Evolutionary conservation across 2,113 vertebrate genomes (phyloP).

Genomic region (Tachycineta bicolor): DNA sequence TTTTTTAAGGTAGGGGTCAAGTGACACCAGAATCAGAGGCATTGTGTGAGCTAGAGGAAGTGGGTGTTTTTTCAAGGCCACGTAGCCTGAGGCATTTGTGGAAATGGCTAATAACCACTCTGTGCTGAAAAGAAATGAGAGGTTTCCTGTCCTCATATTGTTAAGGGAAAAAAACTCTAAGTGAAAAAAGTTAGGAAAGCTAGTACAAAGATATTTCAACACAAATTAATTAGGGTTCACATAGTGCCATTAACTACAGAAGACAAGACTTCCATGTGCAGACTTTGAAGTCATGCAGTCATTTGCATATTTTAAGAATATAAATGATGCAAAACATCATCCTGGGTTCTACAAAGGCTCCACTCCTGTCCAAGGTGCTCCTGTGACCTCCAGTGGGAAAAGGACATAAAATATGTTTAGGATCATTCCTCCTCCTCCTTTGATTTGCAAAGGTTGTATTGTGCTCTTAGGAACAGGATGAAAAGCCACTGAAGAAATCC

Average conservation of each 20-base stretch:
- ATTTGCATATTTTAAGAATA: neutral
- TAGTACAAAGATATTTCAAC: conserved; percentile 25
- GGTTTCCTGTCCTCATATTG: conserved; percentile 60
- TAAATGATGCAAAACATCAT: neutral
- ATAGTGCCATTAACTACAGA: neutral
- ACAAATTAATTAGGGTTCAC: neutral
- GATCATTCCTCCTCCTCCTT: neutral
- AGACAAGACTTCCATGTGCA: neutral
- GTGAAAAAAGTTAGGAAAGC: conserved; percentile 6
- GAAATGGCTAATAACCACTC: conserved; percentile 65
- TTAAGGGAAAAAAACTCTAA: neutral
- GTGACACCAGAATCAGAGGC: conserved; percentile 2
- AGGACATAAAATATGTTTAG: neutral
- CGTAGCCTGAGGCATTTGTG: conserved; percentile 44
- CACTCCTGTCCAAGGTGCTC: neutral
- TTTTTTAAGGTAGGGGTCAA: conserved; percentile 54
- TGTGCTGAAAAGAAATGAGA: conserved; percentile 56
- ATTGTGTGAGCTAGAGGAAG: conserved; percentile 61
- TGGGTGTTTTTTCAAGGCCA: conserved; percentile 50
- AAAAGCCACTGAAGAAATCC: neutral
- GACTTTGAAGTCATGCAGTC: neutral
- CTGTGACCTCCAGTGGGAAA: neutral
- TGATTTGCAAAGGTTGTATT: neutral
- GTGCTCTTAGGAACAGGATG: neutral
- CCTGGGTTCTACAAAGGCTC: neutral